Percentiles rank a stretch among this genome's conserved stretches.
Conservation (phyloP, 2,113 vertebrate species). For the Pogona vitticeps region DNA sequence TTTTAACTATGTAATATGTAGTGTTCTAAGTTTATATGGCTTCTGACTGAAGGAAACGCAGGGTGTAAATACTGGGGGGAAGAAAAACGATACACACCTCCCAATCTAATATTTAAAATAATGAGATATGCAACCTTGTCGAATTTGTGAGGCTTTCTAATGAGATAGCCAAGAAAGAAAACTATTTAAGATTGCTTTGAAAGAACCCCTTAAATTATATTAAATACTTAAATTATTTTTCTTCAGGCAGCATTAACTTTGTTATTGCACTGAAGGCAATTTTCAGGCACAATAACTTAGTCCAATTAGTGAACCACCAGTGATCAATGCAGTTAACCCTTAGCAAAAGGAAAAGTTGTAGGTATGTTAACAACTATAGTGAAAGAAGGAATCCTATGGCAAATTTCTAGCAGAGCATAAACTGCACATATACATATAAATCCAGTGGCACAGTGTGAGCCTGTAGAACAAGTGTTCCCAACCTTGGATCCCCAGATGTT, state of each 20-base stretch:
- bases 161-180: not conserved
- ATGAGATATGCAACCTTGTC: not conserved
- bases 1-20: not conserved
- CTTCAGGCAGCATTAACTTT: not conserved
- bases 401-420: fast-evolving
- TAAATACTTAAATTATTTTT: not conserved
- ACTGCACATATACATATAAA: fast-evolving
- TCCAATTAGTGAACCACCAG: not conserved
- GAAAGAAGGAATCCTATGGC: not conserved
- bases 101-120: not conserved
- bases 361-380: not conserved
- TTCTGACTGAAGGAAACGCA: not conserved
- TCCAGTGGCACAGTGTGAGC: not conserved
- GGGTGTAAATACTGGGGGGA: not conserved
- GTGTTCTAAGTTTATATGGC: not conserved
- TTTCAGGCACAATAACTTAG: constrained; percentile 5
- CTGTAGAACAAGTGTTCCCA: too few relatives aligned
- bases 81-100: not conserved
- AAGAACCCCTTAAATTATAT: not conserved
- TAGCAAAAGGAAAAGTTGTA: not conserved
- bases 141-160: not conserved
- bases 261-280: not conserved
- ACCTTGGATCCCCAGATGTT: too few relatives aligned
- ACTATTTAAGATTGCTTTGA: not conserved
- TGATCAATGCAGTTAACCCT: not conserved